phyloP scores from a whole-genome alignment of 2,888 invertebrate species.

The Noctua janthe region DNA sequence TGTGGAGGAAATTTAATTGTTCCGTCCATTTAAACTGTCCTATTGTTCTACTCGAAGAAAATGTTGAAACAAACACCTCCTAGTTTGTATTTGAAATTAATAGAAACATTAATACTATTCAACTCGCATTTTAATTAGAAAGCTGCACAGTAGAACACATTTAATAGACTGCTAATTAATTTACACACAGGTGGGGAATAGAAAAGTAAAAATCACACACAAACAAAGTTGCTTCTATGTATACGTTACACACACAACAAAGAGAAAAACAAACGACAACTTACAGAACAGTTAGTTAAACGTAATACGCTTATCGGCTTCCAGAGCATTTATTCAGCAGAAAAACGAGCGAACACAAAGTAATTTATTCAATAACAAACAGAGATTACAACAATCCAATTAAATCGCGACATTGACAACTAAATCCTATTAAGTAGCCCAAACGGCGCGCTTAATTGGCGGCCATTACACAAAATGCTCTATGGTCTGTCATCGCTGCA shows the following conservation, averaged over 20 bases:
- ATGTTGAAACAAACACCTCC: slow-evolving; percentile 27
- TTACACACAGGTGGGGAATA: slow-evolving; percentile 29
- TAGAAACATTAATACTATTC: slow-evolving; percentile 52
- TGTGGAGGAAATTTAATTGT: slow-evolving; percentile 48
- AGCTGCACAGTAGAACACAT: slow-evolving; percentile 37
- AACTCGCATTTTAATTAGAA: slow-evolving; percentile 39
- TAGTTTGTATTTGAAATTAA: slow-evolving; percentile 44
- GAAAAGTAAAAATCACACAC: slow-evolving; percentile 19
- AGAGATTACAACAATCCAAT: slow-evolving; percentile 88
- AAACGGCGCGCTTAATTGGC: slow-evolving; percentile 86
- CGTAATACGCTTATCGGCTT: slow-evolving; percentile 53
- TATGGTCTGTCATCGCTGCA: slow-evolving; percentile 85
- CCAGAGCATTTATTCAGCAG: slow-evolving; percentile 51
- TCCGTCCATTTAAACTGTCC: slow-evolving; percentile 50
- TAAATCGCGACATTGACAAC: slow-evolving; percentile 88
- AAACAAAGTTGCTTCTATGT: slow-evolving; percentile 18
- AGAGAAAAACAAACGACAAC: slow-evolving; percentile 25
- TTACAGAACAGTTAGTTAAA: slow-evolving; percentile 29
- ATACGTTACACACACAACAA: slow-evolving; percentile 8
- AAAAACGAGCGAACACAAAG: slow-evolving; percentile 61
- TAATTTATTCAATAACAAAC: slow-evolving; percentile 75
- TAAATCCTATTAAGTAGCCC: slow-evolving; percentile 87
- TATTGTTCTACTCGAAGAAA: slow-evolving; percentile 51
- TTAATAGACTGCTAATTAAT: slow-evolving; percentile 47
- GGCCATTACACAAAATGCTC: slow-evolving; percentile 85